Percentiles rank a stretch among this genome's conserved stretches.
These are phyloP conservation scores for Neosilurus mollespiculum DNA, from an alignment of 2,797 vertebrate genomes.

Conservation along the genomic window DNA sequence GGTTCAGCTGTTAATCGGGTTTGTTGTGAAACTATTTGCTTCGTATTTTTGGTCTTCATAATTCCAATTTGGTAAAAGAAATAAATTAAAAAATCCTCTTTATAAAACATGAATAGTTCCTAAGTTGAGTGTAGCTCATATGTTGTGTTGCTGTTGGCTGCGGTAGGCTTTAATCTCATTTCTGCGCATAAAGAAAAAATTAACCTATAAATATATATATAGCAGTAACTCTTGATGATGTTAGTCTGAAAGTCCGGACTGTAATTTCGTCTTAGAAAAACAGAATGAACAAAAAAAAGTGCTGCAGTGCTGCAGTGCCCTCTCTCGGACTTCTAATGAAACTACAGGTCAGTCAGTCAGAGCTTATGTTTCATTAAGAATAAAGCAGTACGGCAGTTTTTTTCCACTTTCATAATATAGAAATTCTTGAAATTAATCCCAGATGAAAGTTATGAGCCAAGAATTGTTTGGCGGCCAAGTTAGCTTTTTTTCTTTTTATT, in stretches of 20 bases:
- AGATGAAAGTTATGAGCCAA: background rate
- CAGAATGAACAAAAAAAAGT: background rate
- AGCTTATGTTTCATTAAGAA: background rate
- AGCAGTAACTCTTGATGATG: background rate
- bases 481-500: background rate
- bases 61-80: background rate
- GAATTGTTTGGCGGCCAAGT: background rate
- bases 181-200: background rate
- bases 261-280: background rate
- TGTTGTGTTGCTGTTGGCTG: background rate
- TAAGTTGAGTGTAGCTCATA: background rate
- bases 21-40: conserved; percentile 18
- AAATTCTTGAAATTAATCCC: background rate
- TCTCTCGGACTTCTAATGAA: conserved; percentile 61
- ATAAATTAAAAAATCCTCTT: background rate
- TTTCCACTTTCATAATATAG: background rate
- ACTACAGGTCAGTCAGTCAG: conserved; percentile 25
- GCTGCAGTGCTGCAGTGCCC: conserved; percentile 54
- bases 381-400: background rate
- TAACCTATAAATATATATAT: too few relatives aligned
- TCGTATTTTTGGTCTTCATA: background rate
- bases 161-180: background rate
- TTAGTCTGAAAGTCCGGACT: background rate
- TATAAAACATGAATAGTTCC: background rate
- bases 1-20: conserved; percentile 8